Percentiles rank a stretch among this genome's conserved stretches.
Evolutionary conservation across 2,888 invertebrate species (phyloP).

Genomic region (Cephus rjabovi): DNA sequence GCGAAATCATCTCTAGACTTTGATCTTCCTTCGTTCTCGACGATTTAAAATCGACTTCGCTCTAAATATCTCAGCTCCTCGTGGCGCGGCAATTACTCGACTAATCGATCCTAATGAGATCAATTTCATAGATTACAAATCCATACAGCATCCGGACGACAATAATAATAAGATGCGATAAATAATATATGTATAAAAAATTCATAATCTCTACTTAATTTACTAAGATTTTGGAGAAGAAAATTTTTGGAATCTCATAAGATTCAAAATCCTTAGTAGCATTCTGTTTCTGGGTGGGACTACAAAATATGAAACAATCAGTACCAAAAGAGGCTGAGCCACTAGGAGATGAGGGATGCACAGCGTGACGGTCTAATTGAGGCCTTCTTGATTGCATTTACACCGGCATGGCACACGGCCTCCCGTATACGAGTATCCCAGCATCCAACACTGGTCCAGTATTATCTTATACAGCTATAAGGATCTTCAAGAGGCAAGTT

Average conservation of each 20-base stretch:
- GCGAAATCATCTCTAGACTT: neutral
- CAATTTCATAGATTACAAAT: neutral
- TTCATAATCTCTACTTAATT: neutral
- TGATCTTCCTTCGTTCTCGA: neutral
- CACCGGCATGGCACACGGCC: constrained; percentile 50
- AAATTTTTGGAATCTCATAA: constrained; percentile 1
- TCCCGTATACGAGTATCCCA: constrained; percentile 38
- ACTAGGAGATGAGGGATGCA: constrained; percentile 58
- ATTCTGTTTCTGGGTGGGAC: neutral
- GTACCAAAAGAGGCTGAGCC: constrained; percentile 30
- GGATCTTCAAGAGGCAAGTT: neutral
- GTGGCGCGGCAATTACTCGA: neutral
- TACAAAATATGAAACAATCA: neutral
- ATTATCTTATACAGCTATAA: neutral
- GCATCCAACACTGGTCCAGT: constrained; percentile 23
- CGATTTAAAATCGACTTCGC: neutral
- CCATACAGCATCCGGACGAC: neutral
- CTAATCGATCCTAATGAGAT: neutral
- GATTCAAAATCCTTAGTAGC: constrained; percentile 13
- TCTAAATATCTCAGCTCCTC: neutral
- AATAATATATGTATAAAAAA: neutral
- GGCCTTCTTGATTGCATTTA: constrained; percentile 63
- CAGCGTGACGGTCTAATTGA: constrained; percentile 63
- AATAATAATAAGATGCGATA: neutral
- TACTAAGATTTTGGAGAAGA: neutral